Base-by-base conservation (phyloP, 2,113 vertebrate species). In the Callionymus lyra region DNA sequence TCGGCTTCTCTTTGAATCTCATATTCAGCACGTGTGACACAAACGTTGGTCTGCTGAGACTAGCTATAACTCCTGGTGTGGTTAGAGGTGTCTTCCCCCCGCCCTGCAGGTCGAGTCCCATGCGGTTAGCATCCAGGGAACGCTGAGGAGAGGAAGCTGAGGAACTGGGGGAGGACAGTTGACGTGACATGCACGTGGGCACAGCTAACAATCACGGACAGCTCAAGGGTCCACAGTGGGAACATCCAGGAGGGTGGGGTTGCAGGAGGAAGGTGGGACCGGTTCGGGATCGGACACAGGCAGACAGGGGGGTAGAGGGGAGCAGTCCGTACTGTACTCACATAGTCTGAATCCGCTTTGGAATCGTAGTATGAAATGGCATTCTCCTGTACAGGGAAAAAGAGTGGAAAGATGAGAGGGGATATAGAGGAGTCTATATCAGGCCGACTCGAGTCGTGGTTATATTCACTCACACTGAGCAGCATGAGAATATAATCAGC, bases 341-440 rank as follows among this genome's bases (percentile, higher is more conserved):
- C 92, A 31, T 91, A 89, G 80, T 95, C 91, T 1, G 91, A 91
- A 36, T 96, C 93, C 0, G 89, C 89, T 84, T 97, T 98, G 77
- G 94, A 91, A 50, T 98, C 94, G 2, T 97, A 98, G 83, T 98
- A 98, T 82, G 87, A 80, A 47, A 98, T 92, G 71, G 91, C 88
- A 74, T 88, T 90, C 77, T 93, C 92, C 94, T 98, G 85, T 68
- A 64, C 59, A 79, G 82, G 72, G 75, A 77, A 74, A 56, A 77
- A 78, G 53, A 79, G 70, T 72, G 70, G 60, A 59, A 76, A 78
- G 70, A 78, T 78, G 68, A 80, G 60, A 81, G 68, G 58, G 75
- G 72, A 76, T 81, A 71, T 64, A 79, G 78, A 64, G 47, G 76
- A 3, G 65, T 38, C 59, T 70, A 64, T 62, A 76, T 69, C 77